phyloP scores from a whole-genome alignment of 2,797 vertebrate species.

The Nannoperca obscura region DNA sequence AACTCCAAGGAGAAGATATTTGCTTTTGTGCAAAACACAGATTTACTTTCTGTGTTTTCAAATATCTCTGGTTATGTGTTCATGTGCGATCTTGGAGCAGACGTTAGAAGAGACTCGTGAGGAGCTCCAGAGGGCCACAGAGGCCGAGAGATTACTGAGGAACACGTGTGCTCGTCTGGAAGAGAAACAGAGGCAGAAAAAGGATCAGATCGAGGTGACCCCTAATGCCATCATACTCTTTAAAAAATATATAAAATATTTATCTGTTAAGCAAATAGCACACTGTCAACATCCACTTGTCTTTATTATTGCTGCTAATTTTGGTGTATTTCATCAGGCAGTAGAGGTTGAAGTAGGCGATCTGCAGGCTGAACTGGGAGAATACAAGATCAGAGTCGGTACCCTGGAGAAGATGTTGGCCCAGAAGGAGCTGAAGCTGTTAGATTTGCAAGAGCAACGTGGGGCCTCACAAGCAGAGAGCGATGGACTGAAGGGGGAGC shows the following conservation, averaged over 20 bases:
- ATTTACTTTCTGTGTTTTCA: slow-evolving; percentile 12
- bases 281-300: not conserved
- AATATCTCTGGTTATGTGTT: slow-evolving; percentile 9
- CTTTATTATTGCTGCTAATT: not conserved
- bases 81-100: slow-evolving; percentile 62
- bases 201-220: slow-evolving; percentile 73
- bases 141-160: slow-evolving; percentile 71
- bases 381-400: slow-evolving; percentile 49
- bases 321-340: slow-evolving; percentile 31
- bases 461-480: slow-evolving; percentile 64
- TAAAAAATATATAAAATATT: too few species aligned
- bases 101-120: slow-evolving; percentile 81
- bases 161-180: slow-evolving; percentile 75
- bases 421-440: slow-evolving; percentile 83
- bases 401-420: slow-evolving; percentile 78
- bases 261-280: not conserved
- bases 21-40: slow-evolving; percentile 1
- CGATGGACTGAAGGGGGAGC: slow-evolving; percentile 71
- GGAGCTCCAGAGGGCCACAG: slow-evolving; percentile 77
- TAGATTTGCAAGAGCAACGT: slow-evolving; percentile 62
- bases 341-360: slow-evolving; percentile 36
- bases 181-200: slow-evolving; percentile 70
- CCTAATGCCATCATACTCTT: not conserved
- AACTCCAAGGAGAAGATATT: not conserved
- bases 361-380: slow-evolving; percentile 64